Base-by-base conservation (phyloP, 2,113 vertebrate genomes). In the Nerophis ophidion region DNA sequence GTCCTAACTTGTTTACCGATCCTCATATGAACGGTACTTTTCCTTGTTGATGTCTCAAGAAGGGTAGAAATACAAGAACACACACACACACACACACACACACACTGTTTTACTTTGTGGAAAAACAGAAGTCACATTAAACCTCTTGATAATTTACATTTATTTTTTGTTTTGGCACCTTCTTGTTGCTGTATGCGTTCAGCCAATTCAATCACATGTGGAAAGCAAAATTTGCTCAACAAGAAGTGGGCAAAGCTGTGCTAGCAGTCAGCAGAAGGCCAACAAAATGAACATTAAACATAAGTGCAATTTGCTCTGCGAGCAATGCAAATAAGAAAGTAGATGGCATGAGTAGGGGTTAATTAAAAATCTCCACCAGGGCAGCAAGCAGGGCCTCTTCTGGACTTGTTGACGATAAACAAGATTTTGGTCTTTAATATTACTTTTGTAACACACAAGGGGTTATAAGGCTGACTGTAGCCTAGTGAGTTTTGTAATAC, bases 281-380 rank as follows among this genome's bases (percentile, higher is more conserved):
- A 63, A 49, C 74, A 63, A 81, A 65, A 74, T 26, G 75, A 66
- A 77, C 68, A 75, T 60, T 16, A 50, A 76, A 69, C 62, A 77
- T 79, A 70, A 81, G 76, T 61, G 38, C 72, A 60, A 49, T 79
- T 81, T 79, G 72, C 78, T 79, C 60, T 71, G 63, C 66, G 61
- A 68, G 62, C 65, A 52, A 73, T 68, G 63, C 71, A 63, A 74
- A 71, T 38, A 57, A 66, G 61, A 40, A 60, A 78, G 64, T 84
- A 85, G 79, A 72, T 80, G 77, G 65, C 74, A 63, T 55, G 48
- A 75, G 68, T 75, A 78, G 75, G 79, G 76, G 72, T 80, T 84
- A 83, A 83, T 86, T 83, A 85, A 79, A 64, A 84, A 77, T 66
- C 71, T 71, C 38, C 56, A 73, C 46, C 74, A 81, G 61, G 74